A percentile compares a stretch with the other conserved stretches of the same genome.
Evolutionary conservation across 1,140 invertebrate species (phyloP).

Genomic region (Saccostrea glomerata): DNA sequence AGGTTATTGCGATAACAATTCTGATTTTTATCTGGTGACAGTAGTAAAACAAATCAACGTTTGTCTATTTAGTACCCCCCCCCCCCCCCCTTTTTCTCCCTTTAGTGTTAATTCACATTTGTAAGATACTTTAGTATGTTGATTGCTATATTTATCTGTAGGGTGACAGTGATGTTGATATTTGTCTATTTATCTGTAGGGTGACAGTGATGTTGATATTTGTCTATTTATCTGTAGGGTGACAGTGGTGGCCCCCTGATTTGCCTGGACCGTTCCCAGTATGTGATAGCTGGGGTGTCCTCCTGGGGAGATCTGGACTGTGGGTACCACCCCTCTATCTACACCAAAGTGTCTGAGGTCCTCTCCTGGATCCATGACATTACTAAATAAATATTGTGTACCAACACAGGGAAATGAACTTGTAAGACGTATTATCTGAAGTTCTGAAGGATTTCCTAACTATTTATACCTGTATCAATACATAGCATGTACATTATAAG

Average conservation of each 20-base stretch:
- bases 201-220: background rate
- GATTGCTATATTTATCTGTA: background rate
- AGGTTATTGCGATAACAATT: too few species aligned
- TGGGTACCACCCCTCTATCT: conserved; percentile 47
- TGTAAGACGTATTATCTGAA: too few species aligned
- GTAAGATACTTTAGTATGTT: too few species aligned
- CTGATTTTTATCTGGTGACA: too few species aligned
- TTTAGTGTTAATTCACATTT: too few species aligned
- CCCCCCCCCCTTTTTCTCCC: too few species aligned
- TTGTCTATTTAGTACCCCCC: too few species aligned
- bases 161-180: background rate
- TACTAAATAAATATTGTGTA: background rate
- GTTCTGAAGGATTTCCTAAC: too few species aligned
- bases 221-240: conserved; percentile 10
- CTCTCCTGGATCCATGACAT: conserved; percentile 53
- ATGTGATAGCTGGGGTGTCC: conserved; percentile 44
- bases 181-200: background rate
- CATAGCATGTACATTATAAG: too few species aligned
- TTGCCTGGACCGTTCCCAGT: conserved; percentile 37
- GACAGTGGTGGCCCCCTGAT: conserved; percentile 53
- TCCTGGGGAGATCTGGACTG: conserved; percentile 56
- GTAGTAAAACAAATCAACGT: too few species aligned
- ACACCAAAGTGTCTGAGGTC: conserved; percentile 41
- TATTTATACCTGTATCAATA: too few species aligned
- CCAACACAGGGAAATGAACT: too few species aligned